A percentile compares a stretch with the other conserved stretches of the same genome.
These are phyloP conservation scores for Lathamus discolor DNA, from an alignment of 2,113 vertebrate genomes.

Conservation along the genomic window DNA sequence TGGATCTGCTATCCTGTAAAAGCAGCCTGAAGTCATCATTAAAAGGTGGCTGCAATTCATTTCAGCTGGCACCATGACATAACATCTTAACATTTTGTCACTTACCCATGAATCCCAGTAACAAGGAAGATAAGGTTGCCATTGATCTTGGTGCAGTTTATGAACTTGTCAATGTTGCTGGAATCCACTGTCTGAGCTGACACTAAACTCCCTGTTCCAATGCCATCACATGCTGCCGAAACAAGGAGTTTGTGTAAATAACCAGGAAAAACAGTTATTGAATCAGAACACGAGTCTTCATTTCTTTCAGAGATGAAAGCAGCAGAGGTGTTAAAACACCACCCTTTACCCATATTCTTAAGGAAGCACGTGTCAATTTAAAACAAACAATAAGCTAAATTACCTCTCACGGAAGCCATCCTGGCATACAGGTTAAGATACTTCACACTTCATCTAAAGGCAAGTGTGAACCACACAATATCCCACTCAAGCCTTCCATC, in stretches of 20 bases:
- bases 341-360: neutral
- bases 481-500: neutral
- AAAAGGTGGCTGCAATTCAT: neutral
- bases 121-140: constrained; percentile 98
- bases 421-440: neutral
- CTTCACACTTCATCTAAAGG: neutral
- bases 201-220: constrained; percentile 92
- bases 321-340: neutral
- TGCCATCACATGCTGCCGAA: constrained; percentile 91
- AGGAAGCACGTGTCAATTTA: rapidly evolving
- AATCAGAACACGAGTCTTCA: neutral
- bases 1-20: neutral
- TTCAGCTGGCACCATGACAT: neutral
- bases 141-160: constrained; percentile 99
- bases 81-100: neutral
- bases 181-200: constrained; percentile 94
- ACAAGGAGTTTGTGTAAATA: constrained; percentile 34
- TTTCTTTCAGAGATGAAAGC: neutral
- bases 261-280: neutral
- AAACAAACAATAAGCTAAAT: neutral
- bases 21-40: neutral
- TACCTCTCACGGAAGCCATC: neutral
- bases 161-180: constrained; percentile 95
- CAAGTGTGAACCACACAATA: neutral
- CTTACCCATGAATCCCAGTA: constrained; percentile 97